A percentile compares a stretch with the other conserved stretches of the same genome.
These are phyloP conservation scores for Alligator sinensis DNA, from an alignment of 2,113 vertebrate species.

Conservation along the genomic window DNA sequence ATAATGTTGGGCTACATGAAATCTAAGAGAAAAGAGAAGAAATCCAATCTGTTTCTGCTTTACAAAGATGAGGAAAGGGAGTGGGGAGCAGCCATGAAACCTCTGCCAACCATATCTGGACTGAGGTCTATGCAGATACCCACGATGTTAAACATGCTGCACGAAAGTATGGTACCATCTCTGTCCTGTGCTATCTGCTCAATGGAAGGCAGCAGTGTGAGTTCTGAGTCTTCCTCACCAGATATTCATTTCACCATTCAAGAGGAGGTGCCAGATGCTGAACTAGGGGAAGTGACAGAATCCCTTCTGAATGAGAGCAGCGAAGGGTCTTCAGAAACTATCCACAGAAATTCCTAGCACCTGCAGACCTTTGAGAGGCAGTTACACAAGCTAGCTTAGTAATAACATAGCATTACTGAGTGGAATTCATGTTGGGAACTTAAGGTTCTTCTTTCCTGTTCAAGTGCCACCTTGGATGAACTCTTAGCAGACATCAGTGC, in stretches of 20 bases:
- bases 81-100: constrained; percentile 89
- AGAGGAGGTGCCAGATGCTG: constrained; percentile 86
- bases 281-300: constrained; percentile 80
- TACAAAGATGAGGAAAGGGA: constrained; percentile 91
- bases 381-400: neutral
- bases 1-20: constrained; percentile 95
- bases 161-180: constrained; percentile 83
- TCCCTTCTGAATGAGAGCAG: constrained; percentile 77
- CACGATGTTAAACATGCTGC: constrained; percentile 80
- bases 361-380: neutral
- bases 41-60: constrained; percentile 87
- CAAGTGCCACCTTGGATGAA: constrained; percentile 32
- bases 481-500: constrained; percentile 6
- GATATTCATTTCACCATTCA: constrained; percentile 91
- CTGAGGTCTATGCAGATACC: constrained; percentile 82
- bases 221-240: constrained; percentile 91
- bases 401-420: neutral
- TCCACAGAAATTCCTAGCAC: constrained; percentile 78
- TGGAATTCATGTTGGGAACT: constrained; percentile 40
- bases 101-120: constrained; percentile 70
- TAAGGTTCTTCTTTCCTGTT: constrained; percentile 51
- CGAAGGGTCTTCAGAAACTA: constrained; percentile 81
- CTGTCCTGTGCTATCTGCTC: constrained; percentile 90
- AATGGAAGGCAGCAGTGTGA: constrained; percentile 92
- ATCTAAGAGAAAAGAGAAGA: constrained; percentile 90